Evolutionary conservation across 2,797 vertebrate species (phyloP), one percentile per base, ranked within the genome.

Genomic region (Sciaenops ocellatus): DNA sequence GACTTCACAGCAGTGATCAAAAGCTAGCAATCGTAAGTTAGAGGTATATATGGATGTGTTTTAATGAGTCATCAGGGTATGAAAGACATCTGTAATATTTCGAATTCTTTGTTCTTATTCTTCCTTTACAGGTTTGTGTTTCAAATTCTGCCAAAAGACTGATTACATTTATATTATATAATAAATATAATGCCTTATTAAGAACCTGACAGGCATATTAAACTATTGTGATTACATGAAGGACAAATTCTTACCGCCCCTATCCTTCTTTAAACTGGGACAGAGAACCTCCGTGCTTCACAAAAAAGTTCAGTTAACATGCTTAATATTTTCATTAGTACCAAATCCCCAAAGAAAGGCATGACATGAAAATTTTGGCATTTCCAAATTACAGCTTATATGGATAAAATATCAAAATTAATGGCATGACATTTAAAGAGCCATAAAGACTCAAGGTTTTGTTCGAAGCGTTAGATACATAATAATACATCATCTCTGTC

Each of bases 1-100:
- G n/a, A 67, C 42, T 62, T 76, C 42, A 81, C 57, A 76, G 66
- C 60, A 68, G 41, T 17, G 46, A 68, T 65, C 48, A 73, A 76
- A 78, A 65, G 55, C 73, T 76, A 48, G 59, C 38, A 69, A 30
- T 64, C 50, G 34, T 20, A 69, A 68, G 38, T 47, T 57, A 48
- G 6, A 52, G 61, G 82, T 78, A 69, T 77, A 79, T 78, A 52
- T 46, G 41, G 4, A 44, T 44, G 42, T 44, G 64, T 28, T 70
- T 73, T 52, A 78, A 83, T 69, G 41, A 83, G 76, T n/a, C 15
- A 12, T 28, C 15, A 62, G 57, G 46, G 69, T 59, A 11, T 63
- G 30, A 78, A 57, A 18, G 10, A 68, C 18, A 64, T 44, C 44
- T 64, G 41, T 57, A 70, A 67, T 66, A 24, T 60, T 44, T 3